A percentile compares a stretch with the other conserved stretches of the same genome.
These are phyloP conservation scores for Picathartes gymnocephalus DNA, from an alignment of 2,113 vertebrate genomes.

Conservation along the genomic window DNA sequence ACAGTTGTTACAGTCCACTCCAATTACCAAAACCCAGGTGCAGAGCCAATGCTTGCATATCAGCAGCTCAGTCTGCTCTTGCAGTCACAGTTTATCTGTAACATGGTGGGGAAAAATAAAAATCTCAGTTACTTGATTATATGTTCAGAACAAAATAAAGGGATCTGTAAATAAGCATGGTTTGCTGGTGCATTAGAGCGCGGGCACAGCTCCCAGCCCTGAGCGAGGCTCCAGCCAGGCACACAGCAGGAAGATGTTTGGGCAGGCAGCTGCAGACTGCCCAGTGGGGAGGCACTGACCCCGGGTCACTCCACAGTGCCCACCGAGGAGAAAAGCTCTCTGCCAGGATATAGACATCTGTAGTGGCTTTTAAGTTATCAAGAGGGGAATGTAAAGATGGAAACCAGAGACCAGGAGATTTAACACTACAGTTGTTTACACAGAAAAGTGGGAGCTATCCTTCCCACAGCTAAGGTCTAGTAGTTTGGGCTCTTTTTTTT, in stretches of 20 bases:
- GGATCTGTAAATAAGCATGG: neutral
- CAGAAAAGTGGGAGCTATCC: neutral
- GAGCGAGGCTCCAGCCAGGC: fast-evolving
- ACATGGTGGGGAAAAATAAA: fast-evolving
- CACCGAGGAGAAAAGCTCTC: neutral
- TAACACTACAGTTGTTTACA: neutral
- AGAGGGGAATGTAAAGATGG: neutral
- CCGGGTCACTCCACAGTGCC: fast-evolving
- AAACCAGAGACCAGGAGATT: neutral
- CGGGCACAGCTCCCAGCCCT: neutral
- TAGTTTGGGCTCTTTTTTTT: neutral
- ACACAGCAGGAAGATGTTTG: neutral
- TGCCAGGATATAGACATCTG: neutral
- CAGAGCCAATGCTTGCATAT: neutral
- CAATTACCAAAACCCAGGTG: fast-evolving
- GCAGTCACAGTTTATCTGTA: neutral
- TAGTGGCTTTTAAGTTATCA: neutral
- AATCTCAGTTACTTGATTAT: neutral
- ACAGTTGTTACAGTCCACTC: fast-evolving
- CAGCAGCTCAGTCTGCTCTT: neutral
- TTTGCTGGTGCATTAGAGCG: neutral
- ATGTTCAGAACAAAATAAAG: neutral
- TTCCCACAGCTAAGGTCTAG: neutral
- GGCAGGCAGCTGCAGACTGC: neutral
- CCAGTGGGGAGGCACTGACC: fast-evolving